phyloP scores from a whole-genome alignment of 1,140 invertebrate genomes.

The Caerostris extrusa region DNA sequence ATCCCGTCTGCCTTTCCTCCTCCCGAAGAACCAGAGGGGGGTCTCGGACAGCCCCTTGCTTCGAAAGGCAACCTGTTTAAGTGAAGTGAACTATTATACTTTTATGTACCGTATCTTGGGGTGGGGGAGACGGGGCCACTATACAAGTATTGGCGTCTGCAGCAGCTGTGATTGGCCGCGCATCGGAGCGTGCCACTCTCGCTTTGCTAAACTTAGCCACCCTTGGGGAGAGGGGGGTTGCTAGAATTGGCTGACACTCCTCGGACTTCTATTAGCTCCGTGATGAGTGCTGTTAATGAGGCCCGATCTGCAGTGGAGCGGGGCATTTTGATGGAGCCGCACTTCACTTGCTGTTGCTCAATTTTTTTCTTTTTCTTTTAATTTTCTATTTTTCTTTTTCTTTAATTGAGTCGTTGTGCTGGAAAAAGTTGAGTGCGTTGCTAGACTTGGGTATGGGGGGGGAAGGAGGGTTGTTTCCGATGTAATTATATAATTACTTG shows the following conservation, averaged over 20 bases:
- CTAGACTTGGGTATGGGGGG: background rate
- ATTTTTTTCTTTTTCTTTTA: background rate
- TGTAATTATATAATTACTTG: no score
- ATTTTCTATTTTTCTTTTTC: background rate
- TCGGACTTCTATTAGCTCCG: background rate
- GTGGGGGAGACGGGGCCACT: background rate
- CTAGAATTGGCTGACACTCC: conserved; percentile 26
- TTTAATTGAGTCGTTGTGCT: background rate
- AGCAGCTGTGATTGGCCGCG: conserved; percentile 66
- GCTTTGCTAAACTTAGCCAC: conserved; percentile 1
- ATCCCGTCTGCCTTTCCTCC: background rate
- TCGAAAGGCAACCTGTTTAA: background rate
- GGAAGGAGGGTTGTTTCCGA: no score
- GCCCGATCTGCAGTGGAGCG: background rate
- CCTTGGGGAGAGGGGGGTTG: background rate
- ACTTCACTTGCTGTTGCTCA: background rate
- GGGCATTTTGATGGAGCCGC: background rate
- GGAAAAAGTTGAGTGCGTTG: background rate
- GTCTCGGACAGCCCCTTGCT: background rate
- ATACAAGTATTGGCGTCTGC: conserved; percentile 5
- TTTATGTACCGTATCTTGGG: background rate
- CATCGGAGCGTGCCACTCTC: conserved; percentile 58
- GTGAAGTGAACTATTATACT: conserved; percentile 23
- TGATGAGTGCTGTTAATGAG: conserved; percentile 44
- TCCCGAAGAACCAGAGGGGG: background rate